Conservation (phyloP, 2,797 vertebrate genomes). For the Lacerta viridis region DNA sequence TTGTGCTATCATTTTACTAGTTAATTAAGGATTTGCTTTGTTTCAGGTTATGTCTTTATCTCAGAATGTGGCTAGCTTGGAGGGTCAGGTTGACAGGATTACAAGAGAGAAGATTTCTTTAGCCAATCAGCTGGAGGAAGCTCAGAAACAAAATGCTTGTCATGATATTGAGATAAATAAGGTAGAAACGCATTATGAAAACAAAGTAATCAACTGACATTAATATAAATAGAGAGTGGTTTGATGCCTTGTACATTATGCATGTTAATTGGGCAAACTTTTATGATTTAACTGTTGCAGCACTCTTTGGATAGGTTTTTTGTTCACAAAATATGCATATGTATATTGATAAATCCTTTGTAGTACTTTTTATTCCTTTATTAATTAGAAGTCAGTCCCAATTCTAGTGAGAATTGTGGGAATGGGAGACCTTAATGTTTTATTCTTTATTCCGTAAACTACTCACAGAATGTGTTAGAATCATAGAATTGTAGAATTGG, state of each 20-base stretch:
- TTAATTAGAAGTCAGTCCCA: background rate
- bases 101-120: constrained; percentile 87
- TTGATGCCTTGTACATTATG: background rate
- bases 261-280: background rate
- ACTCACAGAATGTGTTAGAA: too few relatives aligned
- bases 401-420: background rate
- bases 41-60: constrained; percentile 85
- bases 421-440: background rate
- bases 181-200: constrained; percentile 76
- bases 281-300: background rate
- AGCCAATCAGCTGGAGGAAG: constrained; percentile 86
- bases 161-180: constrained; percentile 86
- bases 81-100: constrained; percentile 85
- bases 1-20: constrained; percentile 13
- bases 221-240: too few relatives aligned
- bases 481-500: too few relatives aligned
- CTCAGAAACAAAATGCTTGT: constrained; percentile 81
- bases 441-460: too few relatives aligned
- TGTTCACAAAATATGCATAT: background rate
- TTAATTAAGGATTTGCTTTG: constrained; percentile 49
- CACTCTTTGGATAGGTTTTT: background rate
- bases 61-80: constrained; percentile 85
- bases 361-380: background rate
- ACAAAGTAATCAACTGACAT: too few relatives aligned
- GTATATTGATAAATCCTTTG: background rate